A percentile compares a stretch with the other conserved stretches of the same genome.
Evolutionary conservation across 2,888 invertebrate genomes (phyloP).

Genomic region (Ischnus inquisitorius): DNA sequence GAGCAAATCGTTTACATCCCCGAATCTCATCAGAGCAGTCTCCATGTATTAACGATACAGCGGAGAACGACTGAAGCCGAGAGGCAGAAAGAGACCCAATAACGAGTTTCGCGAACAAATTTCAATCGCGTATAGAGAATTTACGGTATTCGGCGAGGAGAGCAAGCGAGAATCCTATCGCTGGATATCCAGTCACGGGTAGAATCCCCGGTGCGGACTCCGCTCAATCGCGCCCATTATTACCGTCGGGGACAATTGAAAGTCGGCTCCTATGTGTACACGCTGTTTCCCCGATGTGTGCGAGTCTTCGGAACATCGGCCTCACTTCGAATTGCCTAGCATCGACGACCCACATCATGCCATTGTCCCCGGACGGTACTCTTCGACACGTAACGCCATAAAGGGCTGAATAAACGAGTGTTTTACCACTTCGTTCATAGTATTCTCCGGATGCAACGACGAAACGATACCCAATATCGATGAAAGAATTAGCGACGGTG

Average conservation of each 20-base stretch:
- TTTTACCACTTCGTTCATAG: slow-evolving; percentile 28
- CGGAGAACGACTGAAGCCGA: background rate
- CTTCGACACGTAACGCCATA: slow-evolving; percentile 45
- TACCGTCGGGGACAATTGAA: slow-evolving; percentile 55
- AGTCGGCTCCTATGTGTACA: slow-evolving; percentile 28
- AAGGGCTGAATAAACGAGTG: slow-evolving; percentile 37
- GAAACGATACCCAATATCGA: background rate
- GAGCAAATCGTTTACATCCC: slow-evolving; percentile 24
- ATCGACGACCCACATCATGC: slow-evolving; percentile 15
- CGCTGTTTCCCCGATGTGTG: background rate
- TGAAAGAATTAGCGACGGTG: background rate
- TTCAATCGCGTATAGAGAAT: slow-evolving; percentile 46
- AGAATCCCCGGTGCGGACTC: slow-evolving; percentile 3
- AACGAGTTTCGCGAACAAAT: slow-evolving; percentile 47
- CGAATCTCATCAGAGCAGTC: slow-evolving; percentile 44
- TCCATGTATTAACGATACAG: background rate
- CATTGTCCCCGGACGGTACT: slow-evolving; percentile 43
- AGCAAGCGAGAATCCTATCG: slow-evolving; percentile 27
- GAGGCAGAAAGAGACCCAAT: slow-evolving; percentile 25
- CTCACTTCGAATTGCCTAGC: slow-evolving; percentile 5
- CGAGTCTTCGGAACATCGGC: slow-evolving; percentile 1
- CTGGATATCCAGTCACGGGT: slow-evolving; percentile 18
- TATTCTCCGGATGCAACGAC: slow-evolving; percentile 13
- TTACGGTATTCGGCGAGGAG: slow-evolving; percentile 22
- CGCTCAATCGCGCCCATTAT: slow-evolving; percentile 35